phyloP scores from a whole-genome alignment of 2,113 vertebrate genomes.

The Brachypteracias leptosomus region DNA sequence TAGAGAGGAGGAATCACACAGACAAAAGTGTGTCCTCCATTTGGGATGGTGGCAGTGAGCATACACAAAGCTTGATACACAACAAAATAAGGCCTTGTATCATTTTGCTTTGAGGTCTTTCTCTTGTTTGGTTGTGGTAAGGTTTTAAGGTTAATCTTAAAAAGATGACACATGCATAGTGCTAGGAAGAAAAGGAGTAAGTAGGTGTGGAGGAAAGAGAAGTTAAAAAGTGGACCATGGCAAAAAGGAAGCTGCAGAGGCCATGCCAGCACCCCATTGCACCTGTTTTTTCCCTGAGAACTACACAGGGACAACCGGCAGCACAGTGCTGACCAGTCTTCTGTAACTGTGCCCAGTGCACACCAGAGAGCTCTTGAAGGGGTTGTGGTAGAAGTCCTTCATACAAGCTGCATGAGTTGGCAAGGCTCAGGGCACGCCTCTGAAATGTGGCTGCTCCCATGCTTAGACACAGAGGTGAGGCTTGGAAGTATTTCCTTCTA shows the following conservation, averaged over 20 bases:
- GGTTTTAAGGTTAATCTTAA: not conserved
- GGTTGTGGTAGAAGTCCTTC: no score
- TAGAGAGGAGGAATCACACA: not conserved
- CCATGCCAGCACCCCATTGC: not conserved
- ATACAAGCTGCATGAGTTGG: no score
- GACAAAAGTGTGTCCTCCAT: not conserved
- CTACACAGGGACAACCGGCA: not conserved
- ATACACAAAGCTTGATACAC: not conserved
- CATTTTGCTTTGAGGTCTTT: not conserved
- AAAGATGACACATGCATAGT: not conserved
- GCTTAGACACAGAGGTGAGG: not conserved
- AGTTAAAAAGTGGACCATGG: not conserved
- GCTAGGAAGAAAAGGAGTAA: not conserved
- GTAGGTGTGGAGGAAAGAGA: not conserved
- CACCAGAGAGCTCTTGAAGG: no score
- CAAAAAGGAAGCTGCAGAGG: not conserved
- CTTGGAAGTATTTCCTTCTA: not conserved
- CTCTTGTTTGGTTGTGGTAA: not conserved
- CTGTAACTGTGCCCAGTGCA: not conserved
- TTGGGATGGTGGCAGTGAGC: not conserved
- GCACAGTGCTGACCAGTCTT: not conserved
- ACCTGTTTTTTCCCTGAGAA: not conserved
- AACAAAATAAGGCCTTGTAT: not conserved
- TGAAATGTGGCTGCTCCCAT: not conserved
- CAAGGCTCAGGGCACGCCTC: no score